Base-by-base conservation (phyloP, 2,888 invertebrate genomes). In the Ennomos fuscantarius region DNA sequence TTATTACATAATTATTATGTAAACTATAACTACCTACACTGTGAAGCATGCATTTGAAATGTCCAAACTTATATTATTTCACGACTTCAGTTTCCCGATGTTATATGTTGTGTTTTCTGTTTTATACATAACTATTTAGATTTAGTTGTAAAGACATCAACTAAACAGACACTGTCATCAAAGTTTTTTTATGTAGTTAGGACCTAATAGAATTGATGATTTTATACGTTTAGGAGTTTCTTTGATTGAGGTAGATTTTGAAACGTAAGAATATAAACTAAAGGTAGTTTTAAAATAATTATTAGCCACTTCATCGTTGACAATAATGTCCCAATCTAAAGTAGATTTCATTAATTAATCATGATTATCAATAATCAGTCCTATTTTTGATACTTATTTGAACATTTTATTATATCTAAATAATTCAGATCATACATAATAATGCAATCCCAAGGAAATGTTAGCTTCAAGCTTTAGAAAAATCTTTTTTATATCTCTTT, bases 21-120 rank as follows among this genome's bases (percentile, higher is more conserved):
- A 24, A 1, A 24, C 5, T 24, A 24, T 24, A 42, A 24, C 34
- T 40, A 48, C 36, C 9, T 55, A 15, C 36, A 50, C 37, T 13
- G 32, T 56, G 46, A 50, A 79, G 81, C 76, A 72, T 63, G 67
- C 65, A 66, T 67, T 67, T 68, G 62, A 55, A 66, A 58, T 44
- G 60, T 66, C 69, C 68, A 63, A 53, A 48, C 11, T 54, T 55
- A 62, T 68, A 60, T 64, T 57, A 66, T 68, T 53, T 67, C 63
- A 24, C 62, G 62, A 56, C 72, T 76, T 73, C 73, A 62, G 60
- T 73, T 72, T 62, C 68, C 75, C 66, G 56, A 62, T 74, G 57
- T 74, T 73, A 68, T 63, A 70, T 81, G 78, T 82, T 82, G 78
- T 85, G 82, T 80, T 84, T 70, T 76, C 72, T 71, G 75, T 76